Conservation (phyloP, 1,140 invertebrate species). For the Gryllus bimaculatus region DNA sequence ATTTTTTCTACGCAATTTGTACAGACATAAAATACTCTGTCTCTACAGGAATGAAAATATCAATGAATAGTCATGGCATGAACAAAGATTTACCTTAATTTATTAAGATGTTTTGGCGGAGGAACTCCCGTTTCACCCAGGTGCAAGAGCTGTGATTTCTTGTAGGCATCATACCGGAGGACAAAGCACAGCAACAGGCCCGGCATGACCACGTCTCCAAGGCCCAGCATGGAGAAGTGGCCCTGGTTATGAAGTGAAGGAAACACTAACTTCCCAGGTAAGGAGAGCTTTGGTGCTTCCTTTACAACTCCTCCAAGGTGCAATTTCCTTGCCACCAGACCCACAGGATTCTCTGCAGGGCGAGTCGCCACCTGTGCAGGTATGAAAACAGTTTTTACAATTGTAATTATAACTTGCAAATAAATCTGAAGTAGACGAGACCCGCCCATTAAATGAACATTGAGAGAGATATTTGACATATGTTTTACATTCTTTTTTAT, state of each 20-base stretch:
- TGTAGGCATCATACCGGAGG: constrained; percentile 90
- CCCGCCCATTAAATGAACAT: too few species aligned
- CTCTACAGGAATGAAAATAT: too few species aligned
- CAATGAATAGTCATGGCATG: neutral
- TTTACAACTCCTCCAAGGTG: constrained; percentile 77
- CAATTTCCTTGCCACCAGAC: constrained; percentile 81
- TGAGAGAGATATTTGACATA: too few species aligned
- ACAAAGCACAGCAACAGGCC: constrained; percentile 93
- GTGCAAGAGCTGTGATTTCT: constrained; percentile 70
- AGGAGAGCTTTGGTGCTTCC: constrained; percentile 86
- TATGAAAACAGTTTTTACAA: too few species aligned
- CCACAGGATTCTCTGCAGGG: constrained; percentile 93
- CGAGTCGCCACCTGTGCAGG: constrained; percentile 60
- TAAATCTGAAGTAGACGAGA: too few species aligned
- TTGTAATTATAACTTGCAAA: too few species aligned
- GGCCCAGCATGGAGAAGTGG: constrained; percentile 93
- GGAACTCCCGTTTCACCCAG: constrained; percentile 67
- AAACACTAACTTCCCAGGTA: constrained; percentile 94
- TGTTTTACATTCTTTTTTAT: too few species aligned
- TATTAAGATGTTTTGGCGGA: constrained; percentile 57
- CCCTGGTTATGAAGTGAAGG: constrained; percentile 88
- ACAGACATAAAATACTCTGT: too few species aligned
- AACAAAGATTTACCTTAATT: constrained; percentile 40
- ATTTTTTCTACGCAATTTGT: too few species aligned
- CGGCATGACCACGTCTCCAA: constrained; percentile 98